phyloP scores from a whole-genome alignment of 2,888 invertebrate species.

The Lasioglossum pauxillum region DNA sequence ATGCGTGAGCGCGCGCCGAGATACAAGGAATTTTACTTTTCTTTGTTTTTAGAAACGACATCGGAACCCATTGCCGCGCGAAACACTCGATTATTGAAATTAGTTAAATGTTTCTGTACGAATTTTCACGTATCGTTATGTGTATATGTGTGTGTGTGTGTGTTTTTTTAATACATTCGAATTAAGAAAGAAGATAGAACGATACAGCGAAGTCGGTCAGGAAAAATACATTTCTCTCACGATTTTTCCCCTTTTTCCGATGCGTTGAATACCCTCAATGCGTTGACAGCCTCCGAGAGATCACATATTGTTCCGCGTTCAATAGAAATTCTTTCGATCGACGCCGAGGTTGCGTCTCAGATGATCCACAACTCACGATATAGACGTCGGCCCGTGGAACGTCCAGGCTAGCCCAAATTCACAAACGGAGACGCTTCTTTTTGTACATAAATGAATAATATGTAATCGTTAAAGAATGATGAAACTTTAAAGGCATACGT shows the following conservation, averaged over 20 bases:
- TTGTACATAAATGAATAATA: constrained; percentile 80
- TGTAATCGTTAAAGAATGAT: constrained; percentile 80
- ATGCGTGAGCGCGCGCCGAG: constrained; percentile 17
- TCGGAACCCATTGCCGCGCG: constrained; percentile 35
- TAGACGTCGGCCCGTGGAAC: constrained; percentile 63
- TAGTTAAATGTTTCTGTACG: constrained; percentile 39
- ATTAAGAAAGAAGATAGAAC: constrained; percentile 9
- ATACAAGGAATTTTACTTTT: constrained; percentile 41
- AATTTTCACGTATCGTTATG: constrained; percentile 33
- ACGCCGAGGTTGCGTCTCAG: constrained; percentile 15
- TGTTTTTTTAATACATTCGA: constrained; percentile 31
- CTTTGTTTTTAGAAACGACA: constrained; percentile 18
- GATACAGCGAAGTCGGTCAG: constrained; percentile 13
- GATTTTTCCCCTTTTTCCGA: not conserved
- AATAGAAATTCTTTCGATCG: constrained; percentile 30
- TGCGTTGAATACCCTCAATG: constrained; percentile 20
- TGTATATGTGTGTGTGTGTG: not conserved
- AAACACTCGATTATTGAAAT: constrained; percentile 24
- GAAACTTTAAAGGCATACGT: constrained; percentile 80
- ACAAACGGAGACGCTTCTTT: constrained; percentile 75
- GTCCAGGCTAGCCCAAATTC: constrained; percentile 67
- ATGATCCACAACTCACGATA: not conserved
- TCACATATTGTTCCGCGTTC: constrained; percentile 21
- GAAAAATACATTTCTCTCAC: not conserved
- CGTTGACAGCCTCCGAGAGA: constrained; percentile 12